Conservation (phyloP, 2,797 vertebrate genomes). For the Thaleichthys pacificus region DNA sequence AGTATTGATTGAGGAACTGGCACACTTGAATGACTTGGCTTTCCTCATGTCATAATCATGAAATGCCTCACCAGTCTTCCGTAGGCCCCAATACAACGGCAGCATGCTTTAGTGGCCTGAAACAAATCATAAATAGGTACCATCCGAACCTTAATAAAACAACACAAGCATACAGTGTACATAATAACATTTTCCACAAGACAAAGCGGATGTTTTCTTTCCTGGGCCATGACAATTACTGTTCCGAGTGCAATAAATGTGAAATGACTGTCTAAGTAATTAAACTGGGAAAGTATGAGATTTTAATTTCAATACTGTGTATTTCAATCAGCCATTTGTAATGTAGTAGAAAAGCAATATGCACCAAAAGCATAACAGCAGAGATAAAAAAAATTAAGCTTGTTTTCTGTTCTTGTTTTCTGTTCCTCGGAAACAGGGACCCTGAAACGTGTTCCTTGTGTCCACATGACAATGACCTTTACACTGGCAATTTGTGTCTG, state of each 20-base stretch:
- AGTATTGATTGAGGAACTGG: neutral
- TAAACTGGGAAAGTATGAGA: constrained; percentile 33
- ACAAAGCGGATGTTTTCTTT: constrained; percentile 31
- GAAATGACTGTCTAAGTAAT: constrained; percentile 44
- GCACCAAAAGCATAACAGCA: constrained; percentile 32
- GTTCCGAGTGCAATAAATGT: constrained; percentile 40
- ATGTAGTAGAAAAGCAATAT: constrained; percentile 24
- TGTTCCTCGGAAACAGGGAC: neutral
- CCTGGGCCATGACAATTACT: constrained; percentile 14
- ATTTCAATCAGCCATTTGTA: constrained; percentile 41
- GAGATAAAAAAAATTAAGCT: neutral
- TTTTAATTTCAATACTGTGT: constrained; percentile 44
- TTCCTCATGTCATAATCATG: neutral
- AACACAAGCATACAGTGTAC: constrained; percentile 29
- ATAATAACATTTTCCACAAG: constrained; percentile 31
- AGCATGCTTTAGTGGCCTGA: constrained; percentile 5
- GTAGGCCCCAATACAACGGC: constrained; percentile 5
- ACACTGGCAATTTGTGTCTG: constrained; percentile 24
- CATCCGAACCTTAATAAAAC: constrained; percentile 23
- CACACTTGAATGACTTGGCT: neutral
- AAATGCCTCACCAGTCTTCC: constrained; percentile 5
- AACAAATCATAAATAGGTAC: constrained; percentile 22
- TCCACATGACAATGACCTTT: constrained; percentile 37
- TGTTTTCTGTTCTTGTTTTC: neutral
- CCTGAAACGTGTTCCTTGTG: neutral